Conservation (phyloP, 2,113 vertebrate species). For the Pandion haliaetus region DNA sequence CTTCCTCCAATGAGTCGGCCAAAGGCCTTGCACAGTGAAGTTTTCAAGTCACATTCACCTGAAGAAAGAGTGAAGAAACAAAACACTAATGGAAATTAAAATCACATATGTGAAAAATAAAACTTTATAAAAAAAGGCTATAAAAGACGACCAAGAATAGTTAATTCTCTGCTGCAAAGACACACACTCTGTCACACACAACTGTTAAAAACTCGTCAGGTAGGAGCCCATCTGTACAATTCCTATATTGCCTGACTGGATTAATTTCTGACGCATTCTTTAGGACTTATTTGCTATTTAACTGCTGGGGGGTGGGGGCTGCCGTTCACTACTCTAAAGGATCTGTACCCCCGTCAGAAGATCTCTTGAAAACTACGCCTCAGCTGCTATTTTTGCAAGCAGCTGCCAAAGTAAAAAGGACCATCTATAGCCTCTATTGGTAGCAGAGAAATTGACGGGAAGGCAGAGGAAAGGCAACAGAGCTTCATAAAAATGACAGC, state of each 20-base stretch:
- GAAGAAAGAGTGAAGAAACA: not conserved
- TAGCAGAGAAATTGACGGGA: not conserved
- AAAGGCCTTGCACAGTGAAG: not conserved
- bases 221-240: not conserved
- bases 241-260: not conserved
- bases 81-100: not conserved
- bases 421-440: not conserved
- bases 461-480: not conserved
- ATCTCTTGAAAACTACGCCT: not conserved
- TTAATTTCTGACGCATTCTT: not conserved
- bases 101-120: not conserved
- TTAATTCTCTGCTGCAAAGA: not conserved
- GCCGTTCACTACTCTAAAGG: not conserved
- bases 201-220: not conserved
- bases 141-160: not conserved
- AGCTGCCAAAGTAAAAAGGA: not conserved
- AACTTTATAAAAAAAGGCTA: not conserved
- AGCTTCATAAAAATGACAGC: not conserved
- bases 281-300: not conserved
- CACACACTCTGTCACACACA: not conserved
- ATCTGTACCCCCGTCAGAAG: not conserved
- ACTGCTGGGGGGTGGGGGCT: not conserved
- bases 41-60: not conserved
- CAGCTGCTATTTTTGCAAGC: not conserved
- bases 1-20: not conserved